Evolutionary conservation across 2,797 vertebrate species (phyloP), one percentile per base, ranked within the genome.

Genomic region (Manis javanica): DNA sequence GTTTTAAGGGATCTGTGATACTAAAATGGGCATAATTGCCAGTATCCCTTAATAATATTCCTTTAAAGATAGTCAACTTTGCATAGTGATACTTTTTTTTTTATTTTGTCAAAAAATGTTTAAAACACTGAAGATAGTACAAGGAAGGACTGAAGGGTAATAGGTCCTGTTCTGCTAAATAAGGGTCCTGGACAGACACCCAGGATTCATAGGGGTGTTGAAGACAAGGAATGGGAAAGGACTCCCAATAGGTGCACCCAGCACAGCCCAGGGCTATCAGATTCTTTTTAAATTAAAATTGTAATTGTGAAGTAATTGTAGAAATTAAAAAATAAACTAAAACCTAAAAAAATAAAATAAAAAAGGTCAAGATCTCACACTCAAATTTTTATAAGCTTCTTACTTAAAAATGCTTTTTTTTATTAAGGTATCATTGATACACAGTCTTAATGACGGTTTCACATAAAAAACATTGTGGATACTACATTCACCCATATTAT

Each of bases 121-220:
- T 16, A 85, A 78, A 71, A 86, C 15, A n/a, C 39, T 72, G 3
- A 0, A 29, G 68, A 5, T 0, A 34, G 37, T 7, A 75, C 24
- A 16, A 75, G 37, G 29, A 39, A 93, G 46, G 26, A 39, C 75
- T 88, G 18, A 49, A 39, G 24, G 59, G 42, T 37, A 57, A 11
- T 9, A 34, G 66, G n/a, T 5, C 42, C 77, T 23, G 7, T 6
- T 39, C 68, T 49, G 34, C 68, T n/a, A 23, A 71, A 26, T 29
- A 64, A 64, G n/a, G 39, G 55, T 13, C 66, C 59, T 7, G 34
- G 68, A 55, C 10, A 5, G 53, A 26, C 4, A 63, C 12, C 15
- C 21, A 86, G 14, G 26, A 29, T 5, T 29, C 1, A 0, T 0
- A 26, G 23, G 71, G 18, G 59, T 18, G 6, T 2, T 24, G 16